These are phyloP conservation scores for Sphaeramia orbicularis DNA, from an alignment of 2,797 vertebrate genomes.

Conservation along the genomic window DNA sequence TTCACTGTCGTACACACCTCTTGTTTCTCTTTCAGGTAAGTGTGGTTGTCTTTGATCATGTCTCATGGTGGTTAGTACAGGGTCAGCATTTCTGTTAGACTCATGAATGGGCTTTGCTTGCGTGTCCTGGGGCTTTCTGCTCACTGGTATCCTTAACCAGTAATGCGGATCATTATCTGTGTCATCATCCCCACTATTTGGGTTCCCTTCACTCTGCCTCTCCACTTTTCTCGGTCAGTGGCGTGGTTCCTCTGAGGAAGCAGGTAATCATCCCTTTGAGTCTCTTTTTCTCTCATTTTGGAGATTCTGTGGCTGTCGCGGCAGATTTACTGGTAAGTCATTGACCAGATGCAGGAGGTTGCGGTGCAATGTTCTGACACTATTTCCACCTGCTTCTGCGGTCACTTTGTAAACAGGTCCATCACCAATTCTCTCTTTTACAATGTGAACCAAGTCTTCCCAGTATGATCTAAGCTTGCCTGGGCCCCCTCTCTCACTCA, in stretches of 20 bases:
- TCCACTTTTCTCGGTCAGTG: no score
- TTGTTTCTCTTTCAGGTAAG: constrained; percentile 1
- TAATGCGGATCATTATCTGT: background rate
- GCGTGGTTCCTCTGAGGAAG: background rate
- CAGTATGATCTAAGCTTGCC: constrained; percentile 28
- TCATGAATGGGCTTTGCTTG: background rate
- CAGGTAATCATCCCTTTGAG: background rate
- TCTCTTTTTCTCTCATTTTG: background rate
- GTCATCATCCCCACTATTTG: constrained; percentile 1
- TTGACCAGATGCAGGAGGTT: constrained; percentile 24
- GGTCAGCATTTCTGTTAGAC: background rate
- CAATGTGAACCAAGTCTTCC: constrained; percentile 11
- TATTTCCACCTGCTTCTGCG: constrained; percentile 8
- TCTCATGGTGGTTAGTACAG: background rate
- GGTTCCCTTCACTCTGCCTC: background rate
- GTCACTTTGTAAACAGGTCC: constrained; percentile 27
- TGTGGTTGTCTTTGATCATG: background rate
- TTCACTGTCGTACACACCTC: background rate
- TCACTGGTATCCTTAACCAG: constrained; percentile 13
- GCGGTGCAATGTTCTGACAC: background rate
- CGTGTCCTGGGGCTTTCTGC: background rate
- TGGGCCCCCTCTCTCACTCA: constrained; percentile 14
- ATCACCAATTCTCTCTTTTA: constrained; percentile 13
- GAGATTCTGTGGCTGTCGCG: constrained; percentile 1
- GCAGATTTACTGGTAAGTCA: constrained; percentile 13